Conservation (phyloP, 1,140 invertebrate genomes). For the Seison nebaliae region DNA sequence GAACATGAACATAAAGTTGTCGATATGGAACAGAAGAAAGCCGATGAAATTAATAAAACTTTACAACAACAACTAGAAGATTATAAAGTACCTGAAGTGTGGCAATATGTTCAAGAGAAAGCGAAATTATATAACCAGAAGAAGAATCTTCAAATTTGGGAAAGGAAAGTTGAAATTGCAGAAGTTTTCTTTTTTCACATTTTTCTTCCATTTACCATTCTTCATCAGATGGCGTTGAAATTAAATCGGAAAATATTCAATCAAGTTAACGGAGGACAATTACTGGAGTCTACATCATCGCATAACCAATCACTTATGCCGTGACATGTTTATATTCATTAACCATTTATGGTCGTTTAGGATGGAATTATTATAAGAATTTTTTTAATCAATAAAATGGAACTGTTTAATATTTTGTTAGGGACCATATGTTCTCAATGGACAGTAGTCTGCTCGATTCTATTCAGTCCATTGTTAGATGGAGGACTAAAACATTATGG, state of each 20-base stretch:
- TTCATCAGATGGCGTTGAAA: constrained; percentile 22
- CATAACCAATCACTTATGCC: too few species aligned
- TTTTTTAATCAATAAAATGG: too few species aligned
- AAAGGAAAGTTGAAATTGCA: constrained; percentile 28
- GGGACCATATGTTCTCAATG: too few species aligned
- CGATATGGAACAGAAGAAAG: constrained; percentile 21
- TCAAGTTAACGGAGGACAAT: neutral
- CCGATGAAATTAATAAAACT: constrained; percentile 23
- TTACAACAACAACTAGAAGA: constrained; percentile 22
- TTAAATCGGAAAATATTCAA: constrained; percentile 9
- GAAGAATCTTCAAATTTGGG: constrained; percentile 27
- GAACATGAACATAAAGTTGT: constrained; percentile 5
- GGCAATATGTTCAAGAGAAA: constrained; percentile 26
- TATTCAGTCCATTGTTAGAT: too few species aligned
- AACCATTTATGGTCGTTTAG: too few species aligned
- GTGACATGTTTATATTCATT: too few species aligned
- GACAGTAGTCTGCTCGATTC: too few species aligned
- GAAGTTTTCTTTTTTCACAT: constrained; percentile 17
- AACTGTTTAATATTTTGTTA: too few species aligned
- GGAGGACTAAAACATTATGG: too few species aligned
- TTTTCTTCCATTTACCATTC: constrained; percentile 1
- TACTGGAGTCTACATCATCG: too few species aligned
- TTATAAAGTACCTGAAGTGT: constrained; percentile 25
- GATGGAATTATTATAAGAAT: too few species aligned
- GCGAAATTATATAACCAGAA: constrained; percentile 24